Evolutionary conservation across 30 jellyfish, hydroid and myxozoan genomes (phyloP).

Genomic region (Hydractinia symbiolongicarpus): DNA sequence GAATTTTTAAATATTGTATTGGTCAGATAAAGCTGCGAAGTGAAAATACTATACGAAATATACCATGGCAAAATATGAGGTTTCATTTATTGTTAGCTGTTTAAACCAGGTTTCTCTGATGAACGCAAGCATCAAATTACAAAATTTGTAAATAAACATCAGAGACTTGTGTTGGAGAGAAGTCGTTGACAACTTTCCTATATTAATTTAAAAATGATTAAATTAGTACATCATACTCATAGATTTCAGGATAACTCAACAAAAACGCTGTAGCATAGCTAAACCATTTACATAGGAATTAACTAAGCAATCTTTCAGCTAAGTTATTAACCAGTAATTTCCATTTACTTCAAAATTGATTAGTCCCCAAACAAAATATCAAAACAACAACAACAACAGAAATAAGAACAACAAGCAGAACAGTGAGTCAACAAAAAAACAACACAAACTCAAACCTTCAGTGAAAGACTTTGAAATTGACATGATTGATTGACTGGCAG

Average conservation of each 20-base stretch:
- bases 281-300: too few species aligned
- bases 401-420: background rate
- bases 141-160: slow-evolving; percentile 4
- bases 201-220: background rate
- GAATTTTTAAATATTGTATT: too few species aligned
- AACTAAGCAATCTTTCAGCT: too few species aligned
- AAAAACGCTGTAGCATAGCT: too few species aligned
- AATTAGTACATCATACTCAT: background rate
- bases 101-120: slow-evolving; percentile 5
- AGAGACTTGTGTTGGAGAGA: background rate
- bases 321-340: background rate
- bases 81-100: background rate
- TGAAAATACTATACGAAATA: background rate
- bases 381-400: background rate
- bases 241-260: background rate
- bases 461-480: slow-evolving; percentile 1
- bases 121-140: background rate
- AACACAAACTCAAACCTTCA: background rate
- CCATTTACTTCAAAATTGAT: background rate
- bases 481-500: background rate
- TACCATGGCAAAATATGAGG: slow-evolving; percentile 19
- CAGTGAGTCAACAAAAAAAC: background rate
- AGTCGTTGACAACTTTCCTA: slow-evolving; percentile 4
- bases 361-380: background rate
- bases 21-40: too few species aligned